Conservation (phyloP, 2,113 vertebrate species). For the Pantherophis guttatus region DNA sequence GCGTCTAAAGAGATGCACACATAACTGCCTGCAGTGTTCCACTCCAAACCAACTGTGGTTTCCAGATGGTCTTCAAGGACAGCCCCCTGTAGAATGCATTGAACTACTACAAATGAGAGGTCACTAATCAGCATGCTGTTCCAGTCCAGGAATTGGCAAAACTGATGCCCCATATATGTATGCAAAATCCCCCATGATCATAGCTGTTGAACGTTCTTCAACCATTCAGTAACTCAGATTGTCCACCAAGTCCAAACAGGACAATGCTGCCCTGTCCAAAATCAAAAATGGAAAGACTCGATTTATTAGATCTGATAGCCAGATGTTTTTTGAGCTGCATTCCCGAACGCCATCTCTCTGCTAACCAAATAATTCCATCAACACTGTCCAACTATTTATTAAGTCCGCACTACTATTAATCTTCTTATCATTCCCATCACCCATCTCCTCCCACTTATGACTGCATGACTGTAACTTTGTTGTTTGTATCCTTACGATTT, state of each 20-base stretch:
- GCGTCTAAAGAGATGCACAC: neutral
- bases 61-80: neutral
- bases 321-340: neutral
- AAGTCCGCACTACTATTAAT: too few species aligned
- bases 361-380: too few species aligned
- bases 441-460: too few species aligned
- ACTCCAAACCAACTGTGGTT: neutral
- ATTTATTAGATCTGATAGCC: neutral
- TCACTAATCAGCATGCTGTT: too few species aligned
- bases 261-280: neutral
- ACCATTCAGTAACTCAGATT: neutral
- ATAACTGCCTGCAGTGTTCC: neutral
- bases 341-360: too few species aligned
- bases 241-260: neutral
- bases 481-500: too few species aligned
- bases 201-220: too few species aligned
- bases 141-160: neutral
- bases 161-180: too few species aligned
- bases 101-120: neutral
- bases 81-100: neutral
- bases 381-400: too few species aligned
- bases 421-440: too few species aligned
- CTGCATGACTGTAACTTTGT: too few species aligned
- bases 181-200: too few species aligned
- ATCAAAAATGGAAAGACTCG: neutral